A percentile compares a stretch with the other conserved stretches of the same genome.
These are phyloP conservation scores for Berghia stephanieae DNA, from an alignment of 1,140 invertebrate genomes.

Conservation along the genomic window DNA sequence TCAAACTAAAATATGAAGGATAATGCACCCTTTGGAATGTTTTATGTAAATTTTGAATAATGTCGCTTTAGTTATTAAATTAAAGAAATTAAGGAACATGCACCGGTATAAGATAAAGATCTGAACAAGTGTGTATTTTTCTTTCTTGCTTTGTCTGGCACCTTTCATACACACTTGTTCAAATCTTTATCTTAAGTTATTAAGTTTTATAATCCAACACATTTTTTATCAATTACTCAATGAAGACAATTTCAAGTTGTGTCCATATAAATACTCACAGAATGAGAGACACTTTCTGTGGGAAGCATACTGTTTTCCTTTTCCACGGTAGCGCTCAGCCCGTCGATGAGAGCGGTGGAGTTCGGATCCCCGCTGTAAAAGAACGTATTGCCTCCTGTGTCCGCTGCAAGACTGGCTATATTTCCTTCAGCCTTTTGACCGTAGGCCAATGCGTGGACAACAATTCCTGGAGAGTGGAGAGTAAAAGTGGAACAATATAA, in stretches of 20 bases:
- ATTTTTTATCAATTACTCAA: no score
- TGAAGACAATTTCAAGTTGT: no score
- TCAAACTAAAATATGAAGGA: no score
- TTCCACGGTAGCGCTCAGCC: constrained; percentile 36
- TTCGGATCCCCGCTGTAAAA: constrained; percentile 36
- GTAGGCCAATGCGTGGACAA: constrained; percentile 45
- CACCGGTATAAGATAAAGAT: no score
- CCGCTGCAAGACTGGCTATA: constrained; percentile 36
- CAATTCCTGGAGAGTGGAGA: constrained; percentile 29
- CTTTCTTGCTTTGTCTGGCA: no score
- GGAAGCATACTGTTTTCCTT: constrained; percentile 18
- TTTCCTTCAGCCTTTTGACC: constrained; percentile 38
- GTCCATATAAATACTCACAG: constrained; percentile 28
- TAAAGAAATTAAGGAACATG: neutral
- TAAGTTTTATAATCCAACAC: no score
- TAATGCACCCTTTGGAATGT: no score
- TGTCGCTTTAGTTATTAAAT: neutral
- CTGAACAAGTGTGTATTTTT: no score
- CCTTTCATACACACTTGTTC: no score
- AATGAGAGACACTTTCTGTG: constrained; percentile 8
- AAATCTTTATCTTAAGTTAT: no score
- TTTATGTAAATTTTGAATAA: no score
- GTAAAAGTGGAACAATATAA: no score
- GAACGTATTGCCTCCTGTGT: constrained; percentile 42
- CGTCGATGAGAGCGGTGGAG: constrained; percentile 41